Evolutionary conservation across 2,797 vertebrate species (phyloP), one percentile per base, ranked within the genome.

Genomic region (Phyllotis vaccarum): DNA sequence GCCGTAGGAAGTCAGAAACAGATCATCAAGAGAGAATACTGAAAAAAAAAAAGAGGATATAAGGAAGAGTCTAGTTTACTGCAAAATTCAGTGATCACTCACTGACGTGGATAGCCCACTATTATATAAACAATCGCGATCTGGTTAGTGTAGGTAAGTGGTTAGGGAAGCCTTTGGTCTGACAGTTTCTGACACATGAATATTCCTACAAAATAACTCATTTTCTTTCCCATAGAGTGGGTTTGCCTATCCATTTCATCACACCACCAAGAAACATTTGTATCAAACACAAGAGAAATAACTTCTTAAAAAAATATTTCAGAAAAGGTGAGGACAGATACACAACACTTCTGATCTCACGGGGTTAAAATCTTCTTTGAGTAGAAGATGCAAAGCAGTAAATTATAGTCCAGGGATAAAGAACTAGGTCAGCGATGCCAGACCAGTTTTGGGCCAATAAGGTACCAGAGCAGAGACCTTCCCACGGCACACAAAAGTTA

Each of bases 151-250:
- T n/a, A n/a, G 16, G 17, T 17, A 31, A 89, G 1, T 66, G 58
- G 17, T 82, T 58, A 66, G 60, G 31, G 82, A 78, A 80, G 19
- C 34, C 49, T 90, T 80, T 46, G 78, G 46, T 58, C 16, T 74
- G 56, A 10, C 60, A 9, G 43, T 29, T 95, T 94, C 29, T 52
- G 93, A 8, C 11, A 54, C 3, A 29, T 37, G 54, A 52, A 13
- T 62, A 52, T 86, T 92, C 90, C 31, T 85, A 93, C 6, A 89
- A 89, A 78, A 24, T 31, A 86, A 64, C 11, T 83, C 43, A 68
- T 85, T 52, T 13, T 3, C 11, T 66, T 86, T 62, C 29, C 40
- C 49, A 31, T 29, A 86, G 72, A 80, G 7, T 49, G 13, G 2
- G 10, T 88, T 90, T 95, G 58, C 16, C 87, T 85, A 21, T 9